phyloP scores from a whole-genome alignment of 2,888 invertebrate species.

The Cybosia mesomella region DNA sequence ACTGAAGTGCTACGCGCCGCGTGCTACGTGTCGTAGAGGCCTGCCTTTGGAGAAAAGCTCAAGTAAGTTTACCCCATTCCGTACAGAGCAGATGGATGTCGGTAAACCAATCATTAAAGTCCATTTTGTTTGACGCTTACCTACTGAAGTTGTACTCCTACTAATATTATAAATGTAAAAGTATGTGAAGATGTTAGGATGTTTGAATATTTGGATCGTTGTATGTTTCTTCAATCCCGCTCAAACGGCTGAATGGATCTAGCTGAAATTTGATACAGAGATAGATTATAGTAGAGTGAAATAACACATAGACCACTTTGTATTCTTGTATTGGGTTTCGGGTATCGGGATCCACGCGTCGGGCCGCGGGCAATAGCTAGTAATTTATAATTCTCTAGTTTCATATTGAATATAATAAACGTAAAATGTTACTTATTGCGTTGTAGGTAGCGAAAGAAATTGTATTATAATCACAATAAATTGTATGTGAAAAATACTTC shows the following conservation, averaged over 20 bases:
- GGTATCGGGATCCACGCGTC: background rate
- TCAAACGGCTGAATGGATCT: background rate
- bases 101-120: background rate
- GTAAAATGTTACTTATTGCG: background rate
- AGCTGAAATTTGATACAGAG: background rate
- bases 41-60: constrained; percentile 62
- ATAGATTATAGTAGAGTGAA: background rate
- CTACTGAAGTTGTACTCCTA: background rate
- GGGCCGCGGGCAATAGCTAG: background rate
- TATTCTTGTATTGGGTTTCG: background rate
- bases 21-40: constrained; percentile 71
- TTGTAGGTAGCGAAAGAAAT: background rate
- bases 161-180: background rate
- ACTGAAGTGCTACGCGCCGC: constrained; percentile 67
- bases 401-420: background rate
- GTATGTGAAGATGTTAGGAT: background rate
- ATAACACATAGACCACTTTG: background rate
- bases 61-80: constrained; percentile 64
- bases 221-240: background rate
- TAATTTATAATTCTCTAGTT: background rate
- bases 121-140: background rate
- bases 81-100: constrained; percentile 13
- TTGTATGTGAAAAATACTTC: background rate
- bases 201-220: background rate
- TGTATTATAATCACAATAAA: background rate